Conservation (phyloP, 2,888 invertebrate genomes). For the Petrolisthes manimaculis region DNA sequence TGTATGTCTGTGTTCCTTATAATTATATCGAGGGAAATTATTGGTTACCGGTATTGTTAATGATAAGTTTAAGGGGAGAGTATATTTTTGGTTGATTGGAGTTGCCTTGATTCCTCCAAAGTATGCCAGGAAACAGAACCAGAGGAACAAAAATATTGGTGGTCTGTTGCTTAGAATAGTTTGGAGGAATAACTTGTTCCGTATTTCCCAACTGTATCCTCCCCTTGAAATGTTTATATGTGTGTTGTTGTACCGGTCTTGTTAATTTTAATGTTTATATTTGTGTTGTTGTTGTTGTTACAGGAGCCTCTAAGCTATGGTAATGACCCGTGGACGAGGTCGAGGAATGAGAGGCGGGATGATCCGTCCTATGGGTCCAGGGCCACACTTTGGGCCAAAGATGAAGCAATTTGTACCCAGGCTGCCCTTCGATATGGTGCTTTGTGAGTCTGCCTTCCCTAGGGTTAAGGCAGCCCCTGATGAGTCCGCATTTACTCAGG, state of each 20-base stretch:
- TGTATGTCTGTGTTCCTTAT: too few relatives aligned
- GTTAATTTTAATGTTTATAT: not conserved
- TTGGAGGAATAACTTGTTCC: too few relatives aligned
- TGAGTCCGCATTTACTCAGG: constrained; percentile 73
- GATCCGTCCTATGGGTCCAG: constrained; percentile 62
- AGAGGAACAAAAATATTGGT: too few relatives aligned
- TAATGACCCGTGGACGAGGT: constrained; percentile 63
- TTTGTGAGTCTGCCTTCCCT: constrained; percentile 91
- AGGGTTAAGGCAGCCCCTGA: constrained; percentile 85
- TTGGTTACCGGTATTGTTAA: too few relatives aligned
- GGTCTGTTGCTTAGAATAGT: too few relatives aligned
- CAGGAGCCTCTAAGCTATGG: constrained; percentile 44
- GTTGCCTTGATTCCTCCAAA: too few relatives aligned
- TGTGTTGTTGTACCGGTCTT: not conserved
- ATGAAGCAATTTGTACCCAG: constrained; percentile 66
- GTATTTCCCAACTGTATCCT: too few relatives aligned
- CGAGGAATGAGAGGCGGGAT: constrained; percentile 65
- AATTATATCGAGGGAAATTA: too few relatives aligned
- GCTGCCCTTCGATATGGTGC: constrained; percentile 80
- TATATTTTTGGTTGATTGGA: too few relatives aligned
- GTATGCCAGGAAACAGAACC: too few relatives aligned
- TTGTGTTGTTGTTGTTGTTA: not conserved
- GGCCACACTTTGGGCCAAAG: constrained; percentile 61
- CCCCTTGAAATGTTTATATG: too few relatives aligned
- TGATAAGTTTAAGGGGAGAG: too few relatives aligned